Base-by-base conservation (phyloP, 2,888 invertebrate species). In the Elmis aenea region DNA sequence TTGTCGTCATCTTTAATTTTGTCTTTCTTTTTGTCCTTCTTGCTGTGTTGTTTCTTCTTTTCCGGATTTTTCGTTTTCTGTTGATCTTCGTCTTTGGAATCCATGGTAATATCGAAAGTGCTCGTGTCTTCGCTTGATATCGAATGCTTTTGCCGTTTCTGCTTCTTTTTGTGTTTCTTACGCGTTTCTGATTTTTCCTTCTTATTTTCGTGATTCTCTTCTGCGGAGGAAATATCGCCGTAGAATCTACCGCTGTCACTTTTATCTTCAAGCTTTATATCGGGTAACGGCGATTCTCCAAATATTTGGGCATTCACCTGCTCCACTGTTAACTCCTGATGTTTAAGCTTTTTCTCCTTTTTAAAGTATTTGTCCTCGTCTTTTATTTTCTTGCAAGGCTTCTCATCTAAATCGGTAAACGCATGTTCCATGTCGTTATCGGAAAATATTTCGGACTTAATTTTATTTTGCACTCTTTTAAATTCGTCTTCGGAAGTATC, bases 81-180 rank as follows among this genome's bases (percentile, higher is more conserved):
- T 27, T 59, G 50, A 21, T 55, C 49, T 39, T 61, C 62, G 24
- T 51, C 52, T 38, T 58, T 38, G 11, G 52, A 34, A 37, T 65
- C 60, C 27, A 46, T 31, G 23, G 47, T 32, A 24, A 58, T 26
- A 42, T 64, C 68, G 3, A 61, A 38, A 63, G 75, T 76, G 23
- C 55, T 62, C 37, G 74, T 71, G 24, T 77, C 77, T 48, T 79
- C 79, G 25, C 61, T 59, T 14, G 77, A 76, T 37, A 76, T 69
- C 5, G 78, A 73, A 47, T 73, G 76, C 59, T 86, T 88, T 48
- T 83, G 81, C 14, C 83, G 81, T 64, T 83, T 87, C 59, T 86
- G 85, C 57, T 86, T 88, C 72, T 87, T 88, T 65, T 86, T 88
- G 58, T 88, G 88, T 58, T 85, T 88, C 60, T 82, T 85, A 5